phyloP scores from a whole-genome alignment of 1,140 invertebrate genomes.

The Linepithema humile region DNA sequence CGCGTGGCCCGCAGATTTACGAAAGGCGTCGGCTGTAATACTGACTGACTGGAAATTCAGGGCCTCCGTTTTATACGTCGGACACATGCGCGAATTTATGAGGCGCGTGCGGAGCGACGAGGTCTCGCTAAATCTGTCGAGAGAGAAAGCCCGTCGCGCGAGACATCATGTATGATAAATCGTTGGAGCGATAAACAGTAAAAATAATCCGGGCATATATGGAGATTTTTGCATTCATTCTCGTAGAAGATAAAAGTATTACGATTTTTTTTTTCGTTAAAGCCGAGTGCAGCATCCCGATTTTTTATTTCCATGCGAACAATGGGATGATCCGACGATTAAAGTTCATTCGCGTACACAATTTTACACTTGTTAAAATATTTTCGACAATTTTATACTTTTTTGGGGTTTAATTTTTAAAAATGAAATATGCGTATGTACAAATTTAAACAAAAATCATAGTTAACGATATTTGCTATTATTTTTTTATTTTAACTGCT shows the following conservation, averaged over 20 bases:
- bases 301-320: constrained; percentile 17
- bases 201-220: constrained; percentile 32
- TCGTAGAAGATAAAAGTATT: constrained; percentile 17
- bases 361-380: constrained; percentile 35
- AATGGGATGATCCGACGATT: not conserved
- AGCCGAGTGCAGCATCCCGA: not conserved
- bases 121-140: constrained; percentile 26
- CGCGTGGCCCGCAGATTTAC: not conserved
- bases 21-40: constrained; percentile 24
- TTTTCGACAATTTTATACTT: constrained; percentile 6
- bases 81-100: constrained; percentile 12
- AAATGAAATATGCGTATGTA: not conserved
- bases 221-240: constrained; percentile 28
- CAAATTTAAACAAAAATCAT: constrained; percentile 6
- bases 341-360: constrained; percentile 7
- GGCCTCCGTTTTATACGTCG: constrained; percentile 7
- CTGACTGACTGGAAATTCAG: not conserved
- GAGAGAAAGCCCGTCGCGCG: constrained; percentile 13
- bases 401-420: not conserved
- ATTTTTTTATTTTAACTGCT: not conserved
- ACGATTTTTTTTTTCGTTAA: not conserved
- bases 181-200: constrained; percentile 43
- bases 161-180: constrained; percentile 36
- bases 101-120: constrained; percentile 5
- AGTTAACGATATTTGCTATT: not conserved